Evolutionary conservation across 2,113 vertebrate genomes (phyloP).

Genomic region (Struthio camelus): DNA sequence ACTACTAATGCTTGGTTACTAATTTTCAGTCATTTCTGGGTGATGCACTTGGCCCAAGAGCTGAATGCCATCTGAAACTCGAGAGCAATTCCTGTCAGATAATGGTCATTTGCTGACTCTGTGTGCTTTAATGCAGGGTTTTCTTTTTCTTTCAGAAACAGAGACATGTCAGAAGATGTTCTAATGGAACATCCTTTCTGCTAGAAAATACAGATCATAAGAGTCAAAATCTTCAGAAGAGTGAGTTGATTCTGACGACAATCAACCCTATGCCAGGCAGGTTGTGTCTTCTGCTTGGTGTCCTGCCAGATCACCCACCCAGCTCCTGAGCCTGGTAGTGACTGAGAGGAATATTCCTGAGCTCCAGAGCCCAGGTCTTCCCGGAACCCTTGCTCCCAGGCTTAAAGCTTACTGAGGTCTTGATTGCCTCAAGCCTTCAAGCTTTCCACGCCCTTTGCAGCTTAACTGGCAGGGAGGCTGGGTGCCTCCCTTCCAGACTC

Average conservation of each 20-base stretch:
- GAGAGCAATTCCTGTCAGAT: neutral
- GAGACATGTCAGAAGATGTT: neutral
- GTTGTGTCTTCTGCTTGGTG: neutral
- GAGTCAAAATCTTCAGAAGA: neutral
- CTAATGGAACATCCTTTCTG: neutral
- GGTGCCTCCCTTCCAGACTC: fast-evolving
- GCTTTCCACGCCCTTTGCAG: neutral
- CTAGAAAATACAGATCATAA: neutral
- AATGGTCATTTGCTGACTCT: neutral
- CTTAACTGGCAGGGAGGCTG: neutral
- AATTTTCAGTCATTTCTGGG: neutral
- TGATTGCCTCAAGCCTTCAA: neutral
- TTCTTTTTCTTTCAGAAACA: neutral
- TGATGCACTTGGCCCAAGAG: neutral
- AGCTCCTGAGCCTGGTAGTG: no score
- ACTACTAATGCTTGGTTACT: neutral
- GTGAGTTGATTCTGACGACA: neutral
- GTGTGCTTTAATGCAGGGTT: neutral
- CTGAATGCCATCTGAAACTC: neutral
- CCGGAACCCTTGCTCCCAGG: neutral
- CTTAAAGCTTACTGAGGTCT: neutral
- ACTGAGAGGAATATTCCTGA: no score
- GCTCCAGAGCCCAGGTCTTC: neutral
- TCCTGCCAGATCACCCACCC: neutral
- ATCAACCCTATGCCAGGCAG: neutral